phyloP scores from a whole-genome alignment of 2,113 vertebrate species.

The Gadus chalcogrammus region DNA sequence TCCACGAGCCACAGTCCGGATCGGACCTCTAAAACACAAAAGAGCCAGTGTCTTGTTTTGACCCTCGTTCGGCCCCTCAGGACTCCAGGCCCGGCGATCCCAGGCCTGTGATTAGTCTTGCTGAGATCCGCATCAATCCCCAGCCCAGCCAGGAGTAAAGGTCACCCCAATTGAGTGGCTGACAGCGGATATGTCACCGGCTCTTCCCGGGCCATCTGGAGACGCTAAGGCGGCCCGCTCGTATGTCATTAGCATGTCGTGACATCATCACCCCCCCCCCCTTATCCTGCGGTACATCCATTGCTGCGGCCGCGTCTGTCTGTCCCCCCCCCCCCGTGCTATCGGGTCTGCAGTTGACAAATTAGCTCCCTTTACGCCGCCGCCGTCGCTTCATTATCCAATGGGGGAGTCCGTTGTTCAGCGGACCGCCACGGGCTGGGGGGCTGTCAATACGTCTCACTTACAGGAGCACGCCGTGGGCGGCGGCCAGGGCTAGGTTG shows the following conservation, averaged over 20 bases:
- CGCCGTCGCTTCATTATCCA: slow-evolving; percentile 16
- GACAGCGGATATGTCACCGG: slow-evolving; percentile 47
- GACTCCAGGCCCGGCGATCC: slow-evolving; percentile 23
- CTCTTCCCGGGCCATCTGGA: slow-evolving; percentile 44
- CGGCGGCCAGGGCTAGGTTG: too few species aligned
- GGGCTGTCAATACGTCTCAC: background rate
- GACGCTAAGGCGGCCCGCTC: slow-evolving; percentile 27
- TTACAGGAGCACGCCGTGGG: background rate
- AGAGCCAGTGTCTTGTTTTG: slow-evolving; percentile 14
- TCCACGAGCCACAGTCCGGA: too few species aligned
- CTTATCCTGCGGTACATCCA: slow-evolving; percentile 16
- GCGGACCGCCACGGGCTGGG: background rate
- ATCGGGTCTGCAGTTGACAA: slow-evolving; percentile 19
- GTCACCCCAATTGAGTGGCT: slow-evolving; percentile 41
- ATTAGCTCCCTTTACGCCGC: slow-evolving; percentile 13
- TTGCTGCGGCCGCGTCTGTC: background rate
- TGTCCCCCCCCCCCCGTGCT: slow-evolving; percentile 4
- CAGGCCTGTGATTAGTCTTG: slow-evolving; percentile 39
- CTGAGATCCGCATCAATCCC: slow-evolving; percentile 42
- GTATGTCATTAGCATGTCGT: slow-evolving; percentile 24
- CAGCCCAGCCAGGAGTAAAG: slow-evolving; percentile 43
- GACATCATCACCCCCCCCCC: slow-evolving; percentile 24
- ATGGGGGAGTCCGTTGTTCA: background rate
- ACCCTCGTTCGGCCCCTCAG: slow-evolving; percentile 11
- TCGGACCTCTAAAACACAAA: too few species aligned